Evolutionary conservation across 2,888 invertebrate species (phyloP), one percentile per base, ranked within the genome.

Genomic region (Gymnoscelis rufifasciata): DNA sequence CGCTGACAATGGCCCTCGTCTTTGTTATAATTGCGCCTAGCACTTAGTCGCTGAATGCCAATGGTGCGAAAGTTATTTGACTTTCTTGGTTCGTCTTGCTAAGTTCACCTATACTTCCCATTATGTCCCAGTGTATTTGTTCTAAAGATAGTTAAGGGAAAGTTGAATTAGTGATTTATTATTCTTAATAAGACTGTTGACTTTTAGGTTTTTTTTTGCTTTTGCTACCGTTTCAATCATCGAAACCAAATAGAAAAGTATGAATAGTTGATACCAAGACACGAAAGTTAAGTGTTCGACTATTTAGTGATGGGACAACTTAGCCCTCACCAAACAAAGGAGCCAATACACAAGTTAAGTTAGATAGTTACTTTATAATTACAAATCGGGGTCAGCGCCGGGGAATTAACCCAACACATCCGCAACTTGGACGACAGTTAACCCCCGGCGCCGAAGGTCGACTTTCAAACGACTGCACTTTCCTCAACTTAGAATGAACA

Each of bases 381-480:
- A 51, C 56, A 59, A 64, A 68, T 67, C 58, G 65, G 60, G 71
- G 69, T 68, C 64, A 66, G 56, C 60, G 64, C 69, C 63, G 60
- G 59, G 57, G 57, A 70, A 71, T 68, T 71, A 72, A 66, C 69
- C 67, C 68, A 57, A 61, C 64, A 59, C 58, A 59, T 58, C 60
- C 64, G 62, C 59, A 70, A 74, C 66, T 76, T 71, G 58, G 65
- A 52, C 69, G 68, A 71, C 65, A 71, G 70, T 71, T 71, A 66
- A 69, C 66, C 66, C 67, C 58, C 52, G 46, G 36, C 47, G 48
- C 54, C 59, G 57, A 63, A 67, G 71, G 74, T 78, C 73, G 68
- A 68, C 74, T 79, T 77, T 71, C 78, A 77, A 78, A 71, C 71
- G 73, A 69, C 71, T 69, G 69, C 67, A 68, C 65, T 68, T 63